A percentile compares a stretch with the other conserved stretches of the same genome.
These are phyloP conservation scores for Automeris io DNA, from an alignment of 2,888 invertebrate species.

Conservation along the genomic window DNA sequence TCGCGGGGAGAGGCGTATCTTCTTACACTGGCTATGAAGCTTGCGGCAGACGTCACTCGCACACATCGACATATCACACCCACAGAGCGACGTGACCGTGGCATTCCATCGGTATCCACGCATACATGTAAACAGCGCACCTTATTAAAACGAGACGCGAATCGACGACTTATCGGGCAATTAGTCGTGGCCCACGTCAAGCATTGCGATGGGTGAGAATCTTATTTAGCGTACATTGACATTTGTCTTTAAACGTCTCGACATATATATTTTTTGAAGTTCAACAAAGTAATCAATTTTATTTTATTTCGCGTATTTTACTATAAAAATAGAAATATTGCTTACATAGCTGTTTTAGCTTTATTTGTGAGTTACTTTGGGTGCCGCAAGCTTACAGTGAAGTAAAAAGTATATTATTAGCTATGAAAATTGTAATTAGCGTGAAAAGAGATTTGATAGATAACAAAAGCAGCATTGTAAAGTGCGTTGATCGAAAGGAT, in stretches of 20 bases:
- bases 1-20: conserved; percentile 42
- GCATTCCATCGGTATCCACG: conserved; percentile 71
- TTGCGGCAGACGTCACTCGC: conserved; percentile 73
- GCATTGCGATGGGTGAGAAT: conserved; percentile 43
- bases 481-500: conserved; percentile 19
- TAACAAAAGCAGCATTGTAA: conserved; percentile 45
- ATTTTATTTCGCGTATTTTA: neutral
- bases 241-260: conserved; percentile 13
- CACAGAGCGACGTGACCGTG: conserved; percentile 59
- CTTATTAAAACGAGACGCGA: conserved; percentile 77
- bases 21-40: conserved; percentile 36
- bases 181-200: conserved; percentile 70
- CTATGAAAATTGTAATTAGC: conserved; percentile 14
- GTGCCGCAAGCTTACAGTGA: neutral
- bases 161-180: conserved; percentile 77
- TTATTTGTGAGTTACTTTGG: neutral
- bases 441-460: too few species aligned
- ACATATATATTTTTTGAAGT: neutral
- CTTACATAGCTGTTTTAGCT: neutral
- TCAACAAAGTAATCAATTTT: neutral
- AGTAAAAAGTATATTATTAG: too few species aligned
- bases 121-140: conserved; percentile 67
- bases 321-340: neutral
- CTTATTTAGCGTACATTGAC: conserved; percentile 55
- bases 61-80: conserved; percentile 44